Evolutionary conservation across 2,113 vertebrate species (phyloP), one percentile per base, ranked within the genome.

Genomic region (Coptodon rendalli): DNA sequence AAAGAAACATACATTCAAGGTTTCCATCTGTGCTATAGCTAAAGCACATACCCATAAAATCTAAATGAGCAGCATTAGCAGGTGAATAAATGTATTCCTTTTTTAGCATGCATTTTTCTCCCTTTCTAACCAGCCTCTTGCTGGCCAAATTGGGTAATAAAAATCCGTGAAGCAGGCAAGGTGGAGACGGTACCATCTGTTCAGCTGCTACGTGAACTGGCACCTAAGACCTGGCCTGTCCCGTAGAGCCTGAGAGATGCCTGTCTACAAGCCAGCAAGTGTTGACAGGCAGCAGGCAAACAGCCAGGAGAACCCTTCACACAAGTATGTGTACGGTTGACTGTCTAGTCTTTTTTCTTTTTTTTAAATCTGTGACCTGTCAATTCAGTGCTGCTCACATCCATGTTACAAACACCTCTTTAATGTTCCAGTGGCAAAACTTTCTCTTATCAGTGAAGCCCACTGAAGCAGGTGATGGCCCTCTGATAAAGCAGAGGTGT

Each of bases 31-130:
- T 54, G 56, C 52, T 4, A 7, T 6, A 54, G 19, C 71, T 61
- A 86, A 79, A 88, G 81, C 48, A 94, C 91, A 94, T 84, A 85
- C 63, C 57, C 80, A 54, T 92, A 89, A 94, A 92, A 89, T 45
- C 31, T 38, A 73, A 90, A 85, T 45, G 66, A 87, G 63, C 82
- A 89, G 84, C 78, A 88, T 91, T 84, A 91, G 83, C 90, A 84
- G 84, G 81, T 80, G 66, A 84, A 84, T 86, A 31, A 88, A 88
- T 78, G 52, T 2, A 12, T 73, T 81, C 14, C 16, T 31, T 82
- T 81, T 82, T 43, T 24, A 82, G 19, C 2, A 68, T 48, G 29
- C 57, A 68, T 86, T 80, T 22, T 61, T 50, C 68, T 68, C 17
- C 10, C 10, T 78, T 45, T 73, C 83, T 45, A 85, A 86, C 73